These are phyloP conservation scores for Siniperca obscura DNA, from an alignment of 2,797 vertebrate species.

Conservation along the genomic window DNA sequence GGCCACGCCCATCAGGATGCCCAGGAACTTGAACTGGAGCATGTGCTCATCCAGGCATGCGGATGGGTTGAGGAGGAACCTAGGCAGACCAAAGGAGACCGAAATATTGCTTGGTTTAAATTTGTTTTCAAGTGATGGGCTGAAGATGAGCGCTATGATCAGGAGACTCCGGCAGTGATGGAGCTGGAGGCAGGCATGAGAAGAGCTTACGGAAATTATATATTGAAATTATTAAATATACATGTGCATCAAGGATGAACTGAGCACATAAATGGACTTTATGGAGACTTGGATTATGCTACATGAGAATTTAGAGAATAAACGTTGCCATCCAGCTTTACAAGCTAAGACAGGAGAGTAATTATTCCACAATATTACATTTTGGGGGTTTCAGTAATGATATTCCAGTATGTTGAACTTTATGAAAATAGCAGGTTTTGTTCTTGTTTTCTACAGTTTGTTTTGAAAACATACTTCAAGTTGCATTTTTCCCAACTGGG, in stretches of 20 bases:
- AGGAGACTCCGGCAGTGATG: neutral
- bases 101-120: neutral
- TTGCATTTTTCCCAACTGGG: too few species aligned
- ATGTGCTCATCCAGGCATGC: slow-evolving; percentile 85
- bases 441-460: neutral
- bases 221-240: neutral
- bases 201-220: neutral
- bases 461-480: too few species aligned
- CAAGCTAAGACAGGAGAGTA: neutral
- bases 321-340: neutral
- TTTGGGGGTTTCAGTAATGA: neutral
- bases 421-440: neutral
- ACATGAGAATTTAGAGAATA: too few species aligned
- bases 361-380: neutral
- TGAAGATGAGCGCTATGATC: neutral
- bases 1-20: slow-evolving; percentile 89
- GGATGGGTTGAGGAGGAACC: slow-evolving; percentile 86
- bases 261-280: neutral
- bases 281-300: neutral
- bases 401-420: neutral
- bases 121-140: neutral
- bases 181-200: neutral
- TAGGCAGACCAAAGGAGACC: slow-evolving; percentile 28
- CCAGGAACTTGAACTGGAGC: slow-evolving; percentile 87
- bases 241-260: neutral